Evolutionary conservation across 2,113 vertebrate genomes (phyloP), one percentile per base, ranked within the genome.

Genomic region (Cyprinodon brontotheroides): DNA sequence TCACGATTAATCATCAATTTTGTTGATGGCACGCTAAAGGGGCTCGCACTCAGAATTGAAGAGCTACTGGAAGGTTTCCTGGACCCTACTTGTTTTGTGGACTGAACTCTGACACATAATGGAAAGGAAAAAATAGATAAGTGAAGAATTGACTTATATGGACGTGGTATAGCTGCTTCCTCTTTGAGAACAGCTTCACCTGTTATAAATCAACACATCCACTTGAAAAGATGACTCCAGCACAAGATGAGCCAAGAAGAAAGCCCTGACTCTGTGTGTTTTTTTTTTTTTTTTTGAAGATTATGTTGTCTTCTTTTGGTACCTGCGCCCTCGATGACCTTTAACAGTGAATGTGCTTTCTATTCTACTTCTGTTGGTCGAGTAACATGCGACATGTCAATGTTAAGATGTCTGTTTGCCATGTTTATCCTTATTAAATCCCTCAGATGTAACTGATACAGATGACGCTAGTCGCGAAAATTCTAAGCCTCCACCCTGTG

Each of bases 371-470:
- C 73, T 79, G 96, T 97, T 98, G 96, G 97, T 97, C 94, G 96
- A 95, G 92, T 96, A 95, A 95, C 94, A 94, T 94, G 93, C 95
- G 89, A 95, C 91, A 83, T 98, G 95, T 97, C 92, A 87, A 95
- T 99, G 96, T 97, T 99, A 99, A 99, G 95, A 95, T 98, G 95
- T 98, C 79, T 93, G 92, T 91, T 97, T 99, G 97, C 98, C 96
- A 95, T 99, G 97, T 99, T 93, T 98, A 98, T 97, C 97, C 97
- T 99, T 95, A 96, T 99, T 98, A 96, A 98, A 97, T 98, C 97
- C 98, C 97, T 98, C 98, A 99, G 98, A 99, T 99, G 95, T 99
- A 97, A 97, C 97, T 97, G 97, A 97, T 97, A 98, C 97, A 97
- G 97, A 97, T 97, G 98, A 99, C 96, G 97, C 95, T 97, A 97